Conservation (phyloP, 2,797 vertebrate species). For the Tenualosa thibaudeaui region DNA sequence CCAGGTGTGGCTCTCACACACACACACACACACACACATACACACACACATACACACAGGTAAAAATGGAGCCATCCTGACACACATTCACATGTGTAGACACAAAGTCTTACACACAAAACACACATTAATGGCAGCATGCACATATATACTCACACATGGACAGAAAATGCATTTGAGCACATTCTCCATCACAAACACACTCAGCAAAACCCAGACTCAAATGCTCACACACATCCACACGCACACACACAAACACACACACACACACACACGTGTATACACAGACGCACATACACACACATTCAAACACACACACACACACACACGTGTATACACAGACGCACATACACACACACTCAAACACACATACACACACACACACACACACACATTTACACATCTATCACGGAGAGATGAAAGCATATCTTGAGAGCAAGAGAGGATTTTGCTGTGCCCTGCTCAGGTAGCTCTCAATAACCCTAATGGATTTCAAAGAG, state of each 20-base stretch:
- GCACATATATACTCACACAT: too few species aligned
- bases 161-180: too few species aligned
- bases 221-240: neutral
- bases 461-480: neutral
- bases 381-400: neutral
- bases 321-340: neutral
- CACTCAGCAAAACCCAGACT: too few species aligned
- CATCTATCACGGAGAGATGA: neutral
- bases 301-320: neutral
- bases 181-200: too few species aligned
- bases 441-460: neutral
- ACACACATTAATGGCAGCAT: too few species aligned
- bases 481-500: neutral
- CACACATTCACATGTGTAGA: neutral
- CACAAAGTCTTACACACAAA: too few species aligned
- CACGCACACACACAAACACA: neutral
- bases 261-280: neutral
- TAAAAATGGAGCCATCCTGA: neutral
- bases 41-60: neutral
- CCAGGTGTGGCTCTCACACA: conserved; percentile 26
- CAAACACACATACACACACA: neutral
- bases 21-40: too few species aligned
- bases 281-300: neutral
- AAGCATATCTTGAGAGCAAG: neutral
- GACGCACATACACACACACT: neutral